Evolutionary conservation across 2,888 invertebrate genomes (phyloP), one percentile per base, ranked within the genome.

Genomic region (Ceraclea dissimilis): DNA sequence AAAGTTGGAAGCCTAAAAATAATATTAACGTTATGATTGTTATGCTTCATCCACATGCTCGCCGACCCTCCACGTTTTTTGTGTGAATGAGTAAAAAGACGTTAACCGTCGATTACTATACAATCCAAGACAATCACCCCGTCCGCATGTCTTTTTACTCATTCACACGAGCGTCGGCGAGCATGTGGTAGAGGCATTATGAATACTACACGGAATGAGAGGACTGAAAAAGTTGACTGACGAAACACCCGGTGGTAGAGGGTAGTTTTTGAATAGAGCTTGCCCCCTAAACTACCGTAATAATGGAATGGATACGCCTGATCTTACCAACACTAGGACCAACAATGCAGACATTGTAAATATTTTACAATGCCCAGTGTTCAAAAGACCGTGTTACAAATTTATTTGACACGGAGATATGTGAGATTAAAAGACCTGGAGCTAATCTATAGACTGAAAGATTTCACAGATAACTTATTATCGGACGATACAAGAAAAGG

Each of bases 291-390:
- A 57, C 57, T 53, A 57, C 50, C 51, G 53, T 53, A 53, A 46
- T 46, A 53, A 57, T 53, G 50, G 47, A 43, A 49, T 44, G 57
- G 48, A 52, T 53, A 57, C 53, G 54, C 54, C 54, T 34, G 43
- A 48, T 34, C 34, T 44, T 16, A 39, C 54, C 34, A 50, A 54
- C 54, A 54, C 54, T 43, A 49, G 48, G 5, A 34, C 16, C 34
- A 54, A 54, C 49, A 54, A 54, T 21, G 49, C 49, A 39, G 49
- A n/a, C 22, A 48, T 54, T 54, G 53, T 54, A 49, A 49, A 48
- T 39, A 39, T 13, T 39, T 39, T 39, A 8, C 39, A 39, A 39
- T 39, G 39, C 18, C 33, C 31, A 31, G 21, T 17, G 47, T 47
- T 20, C 47, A 31, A n/a, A 8, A 18, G 33, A 52, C 31, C 19